Base-by-base conservation (phyloP, 2,888 invertebrate genomes). In the Muschampia plurimacula region DNA sequence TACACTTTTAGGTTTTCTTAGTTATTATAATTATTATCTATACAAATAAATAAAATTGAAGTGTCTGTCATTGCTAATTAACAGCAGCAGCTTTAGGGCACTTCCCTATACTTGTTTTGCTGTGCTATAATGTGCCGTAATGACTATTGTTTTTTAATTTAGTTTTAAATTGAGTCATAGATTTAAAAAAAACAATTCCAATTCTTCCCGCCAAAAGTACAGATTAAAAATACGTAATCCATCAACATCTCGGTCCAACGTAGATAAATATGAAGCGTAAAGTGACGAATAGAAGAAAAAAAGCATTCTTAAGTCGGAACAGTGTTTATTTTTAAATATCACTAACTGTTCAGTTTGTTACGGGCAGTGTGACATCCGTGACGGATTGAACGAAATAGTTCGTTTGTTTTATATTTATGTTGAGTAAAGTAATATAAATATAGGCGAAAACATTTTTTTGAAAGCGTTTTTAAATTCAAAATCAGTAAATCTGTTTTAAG, bases 291-390 rank as follows among this genome's bases (percentile, higher is more conserved):
- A 28, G 55, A 77, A 78, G n/a, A 78, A 77, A 76, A 67, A 72
- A 72, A 67, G 49, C 41, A 28, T 63, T 39, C 46, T 59, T 46
- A 60, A 60, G 52, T 44, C 36, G 67, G 77, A 77, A 72, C 73
- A 59, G 75, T 41, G 72, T 78, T 73, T 74, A 76, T 77, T 77
- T 79, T 80, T 77, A 77, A 78, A 74, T 74, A 68, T 70, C 68
- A 73, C 65, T 67, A 72, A 64, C 64, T 13, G 63, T 67, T 44
- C 63, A 72, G 67, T 72, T 36, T 13, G 41, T 67, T 60, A 67
- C 66, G n/a, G n/a, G 10, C 44, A n/a, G 62, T 41, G 63, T 63
- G 60, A 55, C 72, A 55, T 39, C 63, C 63, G 72, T 62, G 67
- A 44, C 63, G 62, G 55, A 55, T 67, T 7, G 39, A 36, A 67